phyloP scores from a whole-genome alignment of 2,113 vertebrate species.

The Macquaria australasica region DNA sequence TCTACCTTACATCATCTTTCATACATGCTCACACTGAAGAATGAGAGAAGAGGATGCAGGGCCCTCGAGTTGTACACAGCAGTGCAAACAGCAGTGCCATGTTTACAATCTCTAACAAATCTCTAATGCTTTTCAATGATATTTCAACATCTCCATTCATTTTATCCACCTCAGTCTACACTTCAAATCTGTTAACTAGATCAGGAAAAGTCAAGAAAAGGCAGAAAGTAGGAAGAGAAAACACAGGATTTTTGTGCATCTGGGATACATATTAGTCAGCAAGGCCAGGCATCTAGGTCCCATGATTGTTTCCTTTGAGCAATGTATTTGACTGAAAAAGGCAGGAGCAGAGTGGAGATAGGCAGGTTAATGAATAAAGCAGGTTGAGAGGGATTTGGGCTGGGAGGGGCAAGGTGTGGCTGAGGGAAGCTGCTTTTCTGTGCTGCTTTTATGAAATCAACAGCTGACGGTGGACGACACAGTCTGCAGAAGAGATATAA shows the following conservation, averaged over 20 bases:
- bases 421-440: slow-evolving; percentile 38
- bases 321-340: slow-evolving; percentile 63
- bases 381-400: slow-evolving; percentile 46
- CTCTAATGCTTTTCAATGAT: not conserved
- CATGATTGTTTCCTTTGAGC: slow-evolving; percentile 69
- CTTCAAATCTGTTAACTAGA: slow-evolving; percentile 33
- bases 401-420: slow-evolving; percentile 62
- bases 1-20: slow-evolving; percentile 21
- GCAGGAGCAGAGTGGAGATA: slow-evolving; percentile 38
- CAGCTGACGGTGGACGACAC: slow-evolving; percentile 7
- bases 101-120: not conserved
- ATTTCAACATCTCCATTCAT: slow-evolving; percentile 1
- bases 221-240: slow-evolving; percentile 80
- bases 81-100: not conserved
- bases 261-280: slow-evolving; percentile 80
- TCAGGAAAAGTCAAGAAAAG: slow-evolving; percentile 56
- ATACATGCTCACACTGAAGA: not conserved
- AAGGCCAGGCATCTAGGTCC: slow-evolving; percentile 73
- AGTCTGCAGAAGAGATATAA: not conserved
- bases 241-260: slow-evolving; percentile 59
- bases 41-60: not conserved
- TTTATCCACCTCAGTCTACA: not conserved
- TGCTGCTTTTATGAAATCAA: slow-evolving; percentile 16
- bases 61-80: not conserved
- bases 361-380: slow-evolving; percentile 73